These are phyloP conservation scores for Patagioenas fasciata DNA, from an alignment of 2,113 vertebrate species.

Conservation along the genomic window DNA sequence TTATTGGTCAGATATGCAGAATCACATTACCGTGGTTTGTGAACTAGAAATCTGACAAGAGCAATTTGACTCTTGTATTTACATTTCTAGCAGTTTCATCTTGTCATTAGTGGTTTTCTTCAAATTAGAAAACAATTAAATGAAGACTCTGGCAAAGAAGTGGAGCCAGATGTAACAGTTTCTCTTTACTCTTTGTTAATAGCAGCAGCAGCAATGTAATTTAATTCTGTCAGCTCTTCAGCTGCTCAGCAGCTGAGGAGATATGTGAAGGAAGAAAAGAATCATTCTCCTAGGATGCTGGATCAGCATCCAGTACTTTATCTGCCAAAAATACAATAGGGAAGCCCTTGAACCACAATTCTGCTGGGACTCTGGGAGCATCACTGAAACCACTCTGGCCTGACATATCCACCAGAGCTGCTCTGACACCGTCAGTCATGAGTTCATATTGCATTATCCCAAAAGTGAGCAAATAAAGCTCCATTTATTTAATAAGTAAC, in stretches of 20 bases:
- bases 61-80: slow-evolving; percentile 80
- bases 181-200: slow-evolving; percentile 70
- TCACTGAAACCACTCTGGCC: not conserved
- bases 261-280: slow-evolving; percentile 72
- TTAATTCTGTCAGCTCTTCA: slow-evolving; percentile 78
- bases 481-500: not conserved
- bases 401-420: not conserved
- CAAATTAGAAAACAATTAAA: slow-evolving; percentile 85
- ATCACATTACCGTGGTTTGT: slow-evolving; percentile 67
- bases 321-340: slow-evolving; percentile 54
- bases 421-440: not conserved
- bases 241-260: slow-evolving; percentile 77
- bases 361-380: slow-evolving; percentile 27
- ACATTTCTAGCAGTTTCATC: slow-evolving; percentile 79
- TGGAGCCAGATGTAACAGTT: slow-evolving; percentile 78
- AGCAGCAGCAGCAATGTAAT: slow-evolving; percentile 77
- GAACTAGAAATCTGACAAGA: slow-evolving; percentile 79
- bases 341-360: slow-evolving; percentile 35
- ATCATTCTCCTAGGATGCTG: slow-evolving; percentile 58
- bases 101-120: slow-evolving; percentile 83
- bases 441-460: not conserved
- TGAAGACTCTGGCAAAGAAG: slow-evolving; percentile 79
- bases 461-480: not conserved
- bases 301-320: slow-evolving; percentile 42
- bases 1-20: slow-evolving; percentile 70